phyloP scores from a whole-genome alignment of 2,888 invertebrate species.

The Hypena proboscidalis region DNA sequence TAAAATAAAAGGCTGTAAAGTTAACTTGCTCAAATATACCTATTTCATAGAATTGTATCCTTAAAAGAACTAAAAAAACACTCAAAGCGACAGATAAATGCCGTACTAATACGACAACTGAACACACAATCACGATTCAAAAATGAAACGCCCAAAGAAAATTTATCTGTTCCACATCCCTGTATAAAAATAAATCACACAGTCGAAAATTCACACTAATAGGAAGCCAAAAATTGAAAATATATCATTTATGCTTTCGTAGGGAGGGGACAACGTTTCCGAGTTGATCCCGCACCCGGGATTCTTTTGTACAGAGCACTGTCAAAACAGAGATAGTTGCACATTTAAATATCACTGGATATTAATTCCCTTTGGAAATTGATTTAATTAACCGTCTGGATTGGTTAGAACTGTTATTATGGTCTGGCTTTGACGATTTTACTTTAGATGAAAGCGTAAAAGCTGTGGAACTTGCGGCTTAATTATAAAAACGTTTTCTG shows the following conservation, averaged over 20 bases:
- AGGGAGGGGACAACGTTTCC: slow-evolving; percentile 58
- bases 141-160: slow-evolving; percentile 24
- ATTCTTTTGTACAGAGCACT: slow-evolving; percentile 68
- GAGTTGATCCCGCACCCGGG: slow-evolving; percentile 60
- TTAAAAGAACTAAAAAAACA: no score
- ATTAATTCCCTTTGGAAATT: slow-evolving; percentile 57
- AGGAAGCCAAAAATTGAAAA: slow-evolving; percentile 80
- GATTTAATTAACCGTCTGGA: slow-evolving; percentile 48
- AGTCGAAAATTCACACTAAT: slow-evolving; percentile 67
- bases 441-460: neutral
- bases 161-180: slow-evolving; percentile 27
- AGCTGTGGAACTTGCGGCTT: no score
- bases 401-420: slow-evolving; percentile 21
- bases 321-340: slow-evolving; percentile 75
- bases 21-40: no score
- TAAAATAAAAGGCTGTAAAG: no score
- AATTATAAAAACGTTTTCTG: no score
- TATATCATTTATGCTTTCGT: slow-evolving; percentile 71
- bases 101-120: neutral
- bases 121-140: neutral
- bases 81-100: neutral
- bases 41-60: no score
- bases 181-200: slow-evolving; percentile 64
- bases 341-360: slow-evolving; percentile 52
- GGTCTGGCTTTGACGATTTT: slow-evolving; percentile 8